phyloP scores from a whole-genome alignment of 2,113 vertebrate species.

The Epinephelus lanceolatus region DNA sequence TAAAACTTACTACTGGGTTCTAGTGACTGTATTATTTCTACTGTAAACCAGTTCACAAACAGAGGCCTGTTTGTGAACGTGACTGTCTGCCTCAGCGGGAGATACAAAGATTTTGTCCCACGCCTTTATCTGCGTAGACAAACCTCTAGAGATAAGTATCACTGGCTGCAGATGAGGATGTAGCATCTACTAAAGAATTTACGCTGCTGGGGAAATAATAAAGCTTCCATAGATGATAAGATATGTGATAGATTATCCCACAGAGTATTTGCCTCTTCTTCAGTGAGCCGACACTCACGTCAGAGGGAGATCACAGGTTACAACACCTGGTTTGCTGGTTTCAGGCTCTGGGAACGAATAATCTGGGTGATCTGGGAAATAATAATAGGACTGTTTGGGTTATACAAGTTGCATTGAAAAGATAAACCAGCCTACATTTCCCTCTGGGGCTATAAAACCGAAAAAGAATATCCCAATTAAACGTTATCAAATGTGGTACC shows the following conservation, averaged over 20 bases:
- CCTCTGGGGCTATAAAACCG: neutral
- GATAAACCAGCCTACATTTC: neutral
- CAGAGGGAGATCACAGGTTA: conserved; percentile 68
- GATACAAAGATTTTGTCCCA: neutral
- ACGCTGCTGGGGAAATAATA: conserved; percentile 16
- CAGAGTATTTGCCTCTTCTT: conserved; percentile 30
- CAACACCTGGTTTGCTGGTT: conserved; percentile 24
- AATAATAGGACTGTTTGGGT: conserved; percentile 36
- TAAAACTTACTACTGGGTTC: neutral
- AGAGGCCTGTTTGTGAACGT: conserved; percentile 9
- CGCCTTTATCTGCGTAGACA: neutral
- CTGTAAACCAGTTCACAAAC: neutral
- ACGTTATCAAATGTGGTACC: neutral
- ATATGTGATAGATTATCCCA: conserved; percentile 1
- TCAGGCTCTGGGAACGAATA: conserved; percentile 43
- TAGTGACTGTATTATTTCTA: neutral
- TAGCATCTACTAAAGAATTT: conserved; percentile 23
- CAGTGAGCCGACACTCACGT: conserved; percentile 45
- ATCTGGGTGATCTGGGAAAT: conserved; percentile 13
- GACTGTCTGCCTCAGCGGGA: neutral
- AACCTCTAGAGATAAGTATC: conserved; percentile 31
- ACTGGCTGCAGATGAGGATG: neutral
- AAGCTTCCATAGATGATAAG: conserved; percentile 35
- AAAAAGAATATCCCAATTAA: neutral
- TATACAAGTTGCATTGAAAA: neutral